A percentile compares a stretch with the other conserved stretches of the same genome.
These are phyloP conservation scores for Allygus modestus DNA, from an alignment of 2,888 invertebrate genomes.

Conservation along the genomic window DNA sequence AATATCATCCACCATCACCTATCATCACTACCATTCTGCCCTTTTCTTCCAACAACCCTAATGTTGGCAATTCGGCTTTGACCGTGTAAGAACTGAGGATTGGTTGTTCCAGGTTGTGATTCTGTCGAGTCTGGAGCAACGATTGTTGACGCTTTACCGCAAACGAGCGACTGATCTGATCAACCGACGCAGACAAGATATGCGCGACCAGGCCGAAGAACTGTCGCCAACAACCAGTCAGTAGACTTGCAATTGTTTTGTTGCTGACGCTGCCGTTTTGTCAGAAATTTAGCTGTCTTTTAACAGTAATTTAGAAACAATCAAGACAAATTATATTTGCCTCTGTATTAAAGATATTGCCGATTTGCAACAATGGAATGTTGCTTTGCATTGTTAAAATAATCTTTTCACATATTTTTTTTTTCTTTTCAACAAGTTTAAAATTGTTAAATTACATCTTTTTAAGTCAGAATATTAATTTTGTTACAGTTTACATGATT, in stretches of 20 bases:
- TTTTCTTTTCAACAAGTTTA: no score
- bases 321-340: background rate
- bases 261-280: constrained; percentile 11
- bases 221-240: constrained; percentile 77
- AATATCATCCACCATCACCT: no score
- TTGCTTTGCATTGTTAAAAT: no score
- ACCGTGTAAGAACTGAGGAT: background rate
- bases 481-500: no score
- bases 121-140: constrained; percentile 88
- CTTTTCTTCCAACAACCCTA: no score
- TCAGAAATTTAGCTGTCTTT: no score
- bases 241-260: constrained; percentile 60
- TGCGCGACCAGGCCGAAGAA: constrained; percentile 96
- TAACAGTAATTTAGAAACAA: background rate
- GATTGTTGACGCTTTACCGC: constrained; percentile 84
- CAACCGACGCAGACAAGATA: constrained; percentile 92
- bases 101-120: constrained; percentile 79
- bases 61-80: no score
- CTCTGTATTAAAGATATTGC: no score
- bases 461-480: no score
- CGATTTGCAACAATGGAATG: no score
- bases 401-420: no score
- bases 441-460: no score
- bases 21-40: background rate
- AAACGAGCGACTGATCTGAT: constrained; percentile 86